Base-by-base conservation (phyloP, 2,113 vertebrate genomes). In the Miniopterus natalensis region DNA sequence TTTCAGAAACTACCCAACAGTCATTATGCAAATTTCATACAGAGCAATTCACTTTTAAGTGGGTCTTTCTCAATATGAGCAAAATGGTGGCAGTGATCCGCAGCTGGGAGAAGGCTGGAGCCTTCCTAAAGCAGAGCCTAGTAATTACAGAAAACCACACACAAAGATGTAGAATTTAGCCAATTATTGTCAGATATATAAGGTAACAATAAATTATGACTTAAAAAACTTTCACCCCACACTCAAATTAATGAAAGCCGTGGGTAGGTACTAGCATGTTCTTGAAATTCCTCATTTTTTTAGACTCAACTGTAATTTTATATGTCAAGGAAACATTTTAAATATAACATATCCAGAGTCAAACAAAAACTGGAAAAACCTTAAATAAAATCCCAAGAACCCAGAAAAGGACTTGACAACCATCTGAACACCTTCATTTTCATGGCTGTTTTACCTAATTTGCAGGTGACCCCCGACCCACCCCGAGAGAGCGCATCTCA, bases 21-120 rank as follows among this genome's bases (percentile, higher is more conserved):
- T 65, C 31, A 75, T 78, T 78, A 55, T 17, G 25, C 51, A 80
- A 68, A 80, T 78, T 70, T 80, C 6, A 5, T 25, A 75, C 71
- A 61, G 40, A 92, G n/a, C 14, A 66, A 86, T n/a, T 94, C 29
- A 66, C 70, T 92, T 95, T 51, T 45, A 85, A 86, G 66, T 20
- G 66, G 25, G 15, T 68, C 31, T 55, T 90, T 20, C 29, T 92
- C 27, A 47, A 20, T 11, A 42, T 17, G 23, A 79, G 47, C 25
- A 36, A 94, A 66, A 68, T 6, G 7, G 49, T 55, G 53, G 53
- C 71, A 42, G 36, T 40, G 66, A 47, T n/a, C 25, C 61, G 23
- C 70, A 40, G 40, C 49, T 47, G 55, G 23, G 42, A 23, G 18
- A 29, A 66, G 75, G 31, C 5, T 4, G n/a, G 4, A 57, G 55